Evolutionary conservation across 2,888 invertebrate genomes (phyloP), one percentile per base, ranked within the genome.

Genomic region (Amitus sp.): DNA sequence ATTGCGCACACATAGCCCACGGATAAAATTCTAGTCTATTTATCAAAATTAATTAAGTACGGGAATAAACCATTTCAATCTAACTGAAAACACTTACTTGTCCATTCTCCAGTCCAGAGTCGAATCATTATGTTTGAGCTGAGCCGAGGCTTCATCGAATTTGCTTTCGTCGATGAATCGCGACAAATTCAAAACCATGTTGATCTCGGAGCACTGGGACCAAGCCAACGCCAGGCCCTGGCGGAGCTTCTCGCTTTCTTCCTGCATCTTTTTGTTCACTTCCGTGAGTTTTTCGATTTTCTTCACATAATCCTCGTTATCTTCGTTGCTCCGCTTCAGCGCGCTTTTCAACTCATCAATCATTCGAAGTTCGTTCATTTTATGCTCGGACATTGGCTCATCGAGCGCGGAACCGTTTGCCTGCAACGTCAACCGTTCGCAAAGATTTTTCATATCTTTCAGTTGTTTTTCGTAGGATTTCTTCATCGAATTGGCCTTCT

Each of bases 381-480:
- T 37, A 9, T 46, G 46, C n/a, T 65, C 50, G 1, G 51, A 50
- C 1, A 39, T 23, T 4, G 28, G 7, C 5, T 9, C 50, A 2
- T 49, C 39, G 2, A 57, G 56, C 2, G 10, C 7, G 1, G 30
- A 2, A 4, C 55, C 59, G 7, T 20, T 17, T 1, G 69, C 34
- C 12, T 79, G 76, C 0, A 71, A 67, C 37, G 73, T 73, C 5
- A 77, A 59, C 39, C 78, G 78, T 43, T 82, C 82, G 19, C 76
- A 74, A 4, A 62, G 74, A 37, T 80, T 81, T 51, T 74, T 78
- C 69, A 77, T 74, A 15, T 82, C 81, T 23, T 82, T 81, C 7
- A 82, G 39, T 51, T 82, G 78, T 42, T 81, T 80, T 27, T 82
- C 80, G 27, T 79, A 80, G 0, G 74, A 73, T n/a, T 75, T 71